Conservation (phyloP, 1,140 invertebrate species). For the Brachionus asplanchnoidis region DNA sequence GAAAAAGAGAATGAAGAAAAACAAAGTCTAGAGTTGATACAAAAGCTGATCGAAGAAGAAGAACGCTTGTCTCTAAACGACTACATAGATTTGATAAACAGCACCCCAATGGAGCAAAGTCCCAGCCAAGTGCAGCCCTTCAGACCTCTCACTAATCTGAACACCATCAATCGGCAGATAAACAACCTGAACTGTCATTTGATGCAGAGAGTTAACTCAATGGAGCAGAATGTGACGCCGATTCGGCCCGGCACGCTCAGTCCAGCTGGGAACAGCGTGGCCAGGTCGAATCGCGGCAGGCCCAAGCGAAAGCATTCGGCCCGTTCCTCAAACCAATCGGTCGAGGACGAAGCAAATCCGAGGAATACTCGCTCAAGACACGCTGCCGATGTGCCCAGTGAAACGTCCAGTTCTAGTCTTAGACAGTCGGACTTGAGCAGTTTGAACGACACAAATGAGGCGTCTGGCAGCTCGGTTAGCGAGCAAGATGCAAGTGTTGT, state of each 20-base stretch:
- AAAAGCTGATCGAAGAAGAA: slow-evolving; percentile 11
- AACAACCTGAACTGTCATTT: not conserved
- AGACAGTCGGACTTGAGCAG: not conserved
- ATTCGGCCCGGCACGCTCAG: not conserved
- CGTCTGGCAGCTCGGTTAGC: not conserved
- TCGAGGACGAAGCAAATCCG: not conserved
- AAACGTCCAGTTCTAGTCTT: not conserved
- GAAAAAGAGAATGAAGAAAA: slow-evolving; percentile 34
- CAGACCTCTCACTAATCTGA: not conserved
- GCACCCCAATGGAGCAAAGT: not conserved
- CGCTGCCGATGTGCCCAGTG: too few relatives aligned
- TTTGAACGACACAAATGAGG: not conserved
- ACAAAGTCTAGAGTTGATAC: not conserved
- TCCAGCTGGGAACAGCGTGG: not conserved
- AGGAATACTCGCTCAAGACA: not conserved
- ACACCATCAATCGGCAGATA: not conserved
- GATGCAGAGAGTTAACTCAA: not conserved
- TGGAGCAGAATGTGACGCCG: not conserved
- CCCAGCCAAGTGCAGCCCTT: not conserved
- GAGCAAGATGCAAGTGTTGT: not conserved
- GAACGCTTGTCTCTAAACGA: not conserved
- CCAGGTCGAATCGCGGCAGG: not conserved
- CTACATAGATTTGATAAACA: not conserved
- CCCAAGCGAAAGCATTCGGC: not conserved
- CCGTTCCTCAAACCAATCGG: not conserved